Evolutionary conservation across 2,797 vertebrate species (phyloP).

Genomic region (Lateolabrax maculatus): DNA sequence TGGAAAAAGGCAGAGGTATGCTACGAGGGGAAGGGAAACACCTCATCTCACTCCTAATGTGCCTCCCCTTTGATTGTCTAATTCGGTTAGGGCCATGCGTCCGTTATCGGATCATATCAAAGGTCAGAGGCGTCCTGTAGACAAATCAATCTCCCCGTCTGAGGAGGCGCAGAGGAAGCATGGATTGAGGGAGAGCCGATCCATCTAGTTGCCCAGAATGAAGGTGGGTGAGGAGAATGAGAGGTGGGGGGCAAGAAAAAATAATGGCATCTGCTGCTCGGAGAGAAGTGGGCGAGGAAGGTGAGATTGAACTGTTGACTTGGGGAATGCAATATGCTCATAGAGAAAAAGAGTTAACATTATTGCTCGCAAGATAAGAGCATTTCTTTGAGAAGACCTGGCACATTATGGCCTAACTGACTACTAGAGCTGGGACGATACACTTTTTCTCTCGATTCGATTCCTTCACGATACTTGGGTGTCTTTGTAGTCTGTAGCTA

Average conservation of each 20-base stretch:
- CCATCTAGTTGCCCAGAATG: slow-evolving; percentile 80
- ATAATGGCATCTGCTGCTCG: slow-evolving; percentile 72
- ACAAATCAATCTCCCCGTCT: slow-evolving; percentile 87
- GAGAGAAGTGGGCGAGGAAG: slow-evolving; percentile 75
- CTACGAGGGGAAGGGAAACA: slow-evolving; percentile 80
- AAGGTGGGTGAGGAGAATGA: slow-evolving; percentile 65
- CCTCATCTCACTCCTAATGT: slow-evolving; percentile 85
- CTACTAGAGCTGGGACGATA: too few relatives aligned
- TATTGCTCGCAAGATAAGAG: slow-evolving; percentile 66
- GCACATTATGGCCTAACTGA: slow-evolving; percentile 23
- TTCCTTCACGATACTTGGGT: too few relatives aligned
- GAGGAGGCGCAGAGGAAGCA: slow-evolving; percentile 77
- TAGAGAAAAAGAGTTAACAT: slow-evolving; percentile 61
- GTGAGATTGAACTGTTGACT: slow-evolving; percentile 81
- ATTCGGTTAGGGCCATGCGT: slow-evolving; percentile 89
- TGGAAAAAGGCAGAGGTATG: slow-evolving; percentile 55
- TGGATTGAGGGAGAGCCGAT: slow-evolving; percentile 83
- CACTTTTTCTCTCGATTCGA: too few relatives aligned
- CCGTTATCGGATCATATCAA: slow-evolving; percentile 91
- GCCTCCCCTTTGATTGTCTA: slow-evolving; percentile 90
- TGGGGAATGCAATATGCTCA: slow-evolving; percentile 74
- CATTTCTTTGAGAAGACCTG: slow-evolving; percentile 45
- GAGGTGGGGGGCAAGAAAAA: slow-evolving; percentile 59
- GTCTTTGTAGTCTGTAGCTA: too few relatives aligned
- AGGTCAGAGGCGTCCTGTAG: slow-evolving; percentile 90